phyloP scores from a whole-genome alignment of 1,140 invertebrate genomes.

The Batillaria attramentaria region DNA sequence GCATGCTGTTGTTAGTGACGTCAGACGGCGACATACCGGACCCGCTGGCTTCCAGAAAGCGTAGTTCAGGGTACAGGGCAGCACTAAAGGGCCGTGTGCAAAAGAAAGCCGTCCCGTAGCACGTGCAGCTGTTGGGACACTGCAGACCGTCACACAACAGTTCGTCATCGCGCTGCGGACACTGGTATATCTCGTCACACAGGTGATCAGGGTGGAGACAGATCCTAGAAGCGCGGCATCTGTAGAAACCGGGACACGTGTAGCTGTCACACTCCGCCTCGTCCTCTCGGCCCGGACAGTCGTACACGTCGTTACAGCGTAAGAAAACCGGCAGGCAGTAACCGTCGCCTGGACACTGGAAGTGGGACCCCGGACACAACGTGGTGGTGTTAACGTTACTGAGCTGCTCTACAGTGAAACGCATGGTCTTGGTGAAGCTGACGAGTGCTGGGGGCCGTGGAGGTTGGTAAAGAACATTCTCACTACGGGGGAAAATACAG shows the following conservation, averaged over 20 bases:
- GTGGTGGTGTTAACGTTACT: no score
- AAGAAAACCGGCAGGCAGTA: constrained; percentile 30
- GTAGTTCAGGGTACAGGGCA: constrained; percentile 3
- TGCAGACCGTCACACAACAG: neutral
- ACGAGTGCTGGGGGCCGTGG: no score
- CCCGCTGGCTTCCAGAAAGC: constrained; percentile 23
- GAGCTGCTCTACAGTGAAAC: no score
- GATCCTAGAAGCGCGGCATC: neutral
- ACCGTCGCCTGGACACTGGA: constrained; percentile 2
- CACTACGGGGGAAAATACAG: no score
- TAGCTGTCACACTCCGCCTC: constrained; percentile 12
- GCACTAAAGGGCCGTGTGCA: constrained; percentile 8
- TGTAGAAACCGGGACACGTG: constrained; percentile 11
- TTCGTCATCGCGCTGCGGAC: constrained; percentile 7
- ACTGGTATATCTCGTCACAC: constrained; percentile 17
- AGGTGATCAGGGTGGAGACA: constrained; percentile 12
- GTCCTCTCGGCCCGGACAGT: constrained; percentile 30
- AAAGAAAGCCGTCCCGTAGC: constrained; percentile 25
- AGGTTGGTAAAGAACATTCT: no score
- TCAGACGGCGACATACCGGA: neutral
- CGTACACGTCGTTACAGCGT: constrained; percentile 35
- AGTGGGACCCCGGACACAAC: constrained; percentile 23
- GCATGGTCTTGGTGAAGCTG: no score
- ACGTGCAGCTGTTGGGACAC: constrained; percentile 18
- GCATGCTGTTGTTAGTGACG: neutral